Percentiles rank a stretch among this genome's conserved stretches.
phyloP scores from a whole-genome alignment of 2,797 vertebrate genomes.

The Rousettus madagascariensis region DNA sequence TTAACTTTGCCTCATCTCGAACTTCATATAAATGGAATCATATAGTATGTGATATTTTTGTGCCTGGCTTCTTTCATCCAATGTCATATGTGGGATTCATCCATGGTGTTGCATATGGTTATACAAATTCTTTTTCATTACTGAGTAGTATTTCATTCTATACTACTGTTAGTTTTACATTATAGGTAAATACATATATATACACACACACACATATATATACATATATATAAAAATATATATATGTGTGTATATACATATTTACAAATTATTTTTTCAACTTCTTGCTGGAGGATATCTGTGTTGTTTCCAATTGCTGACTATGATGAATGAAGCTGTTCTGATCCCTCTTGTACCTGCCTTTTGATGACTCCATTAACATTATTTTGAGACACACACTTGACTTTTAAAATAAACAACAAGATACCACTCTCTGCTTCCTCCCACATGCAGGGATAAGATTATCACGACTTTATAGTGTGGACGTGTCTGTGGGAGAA shows the following conservation, averaged over 20 bases:
- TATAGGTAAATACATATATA: not conserved
- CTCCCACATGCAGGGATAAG: conserved; percentile 29
- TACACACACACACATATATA: not conserved
- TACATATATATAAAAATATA: not conserved
- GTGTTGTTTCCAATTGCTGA: not conserved
- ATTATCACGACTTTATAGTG: not conserved
- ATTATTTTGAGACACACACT: conserved; percentile 66
- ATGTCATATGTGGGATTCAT: not conserved
- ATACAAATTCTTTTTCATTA: not conserved
- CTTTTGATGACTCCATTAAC: conserved; percentile 53
- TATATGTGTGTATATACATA: not conserved
- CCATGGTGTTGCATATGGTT: not conserved
- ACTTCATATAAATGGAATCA: not conserved
- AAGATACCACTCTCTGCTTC: not conserved
- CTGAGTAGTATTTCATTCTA: not conserved
- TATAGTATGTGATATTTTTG: not conserved
- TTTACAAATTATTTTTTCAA: not conserved
- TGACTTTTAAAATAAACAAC: conserved; percentile 67
- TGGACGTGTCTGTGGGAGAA: not conserved
- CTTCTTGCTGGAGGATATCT: not conserved
- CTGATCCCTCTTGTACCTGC: not conserved
- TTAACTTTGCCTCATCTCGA: not conserved
- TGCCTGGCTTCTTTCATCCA: not conserved
- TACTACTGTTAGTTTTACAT: not conserved
- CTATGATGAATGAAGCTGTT: conserved; percentile 4